phyloP scores from a whole-genome alignment of 2,113 vertebrate species.

The Pholis gunnellus region DNA sequence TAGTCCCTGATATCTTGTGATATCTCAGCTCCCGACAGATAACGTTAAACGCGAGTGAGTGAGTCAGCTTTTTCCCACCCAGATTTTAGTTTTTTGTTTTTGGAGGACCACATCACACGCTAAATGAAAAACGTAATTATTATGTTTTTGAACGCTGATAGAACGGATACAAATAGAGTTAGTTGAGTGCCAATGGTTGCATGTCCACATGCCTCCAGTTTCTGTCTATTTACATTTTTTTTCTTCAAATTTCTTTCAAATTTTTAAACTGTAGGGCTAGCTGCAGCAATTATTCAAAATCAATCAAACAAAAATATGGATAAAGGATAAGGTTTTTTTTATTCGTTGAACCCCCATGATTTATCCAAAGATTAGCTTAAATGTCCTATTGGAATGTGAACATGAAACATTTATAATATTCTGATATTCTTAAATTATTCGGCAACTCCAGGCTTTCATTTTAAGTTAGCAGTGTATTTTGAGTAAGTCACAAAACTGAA shows the following conservation, averaged over 20 bases:
- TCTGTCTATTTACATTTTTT: background rate
- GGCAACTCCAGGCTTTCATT: background rate
- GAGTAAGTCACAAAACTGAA: background rate
- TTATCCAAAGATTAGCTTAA: background rate
- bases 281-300: background rate
- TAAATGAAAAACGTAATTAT: background rate
- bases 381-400: background rate
- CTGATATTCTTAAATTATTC: background rate
- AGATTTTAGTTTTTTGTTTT: background rate
- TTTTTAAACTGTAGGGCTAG: background rate
- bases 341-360: background rate
- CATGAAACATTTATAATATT: background rate
- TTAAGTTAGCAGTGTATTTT: background rate
- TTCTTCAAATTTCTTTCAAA: background rate
- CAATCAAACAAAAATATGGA: background rate
- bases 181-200: background rate
- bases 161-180: too few species aligned
- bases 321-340: background rate
- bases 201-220: background rate
- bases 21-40: constrained; percentile 29
- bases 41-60: background rate
- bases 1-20: constrained; percentile 53
- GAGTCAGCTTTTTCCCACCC: background rate
- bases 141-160: background rate
- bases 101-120: background rate